These are phyloP conservation scores for Gorsachius goisagi DNA, from an alignment of 2,113 vertebrate genomes.

Conservation along the genomic window DNA sequence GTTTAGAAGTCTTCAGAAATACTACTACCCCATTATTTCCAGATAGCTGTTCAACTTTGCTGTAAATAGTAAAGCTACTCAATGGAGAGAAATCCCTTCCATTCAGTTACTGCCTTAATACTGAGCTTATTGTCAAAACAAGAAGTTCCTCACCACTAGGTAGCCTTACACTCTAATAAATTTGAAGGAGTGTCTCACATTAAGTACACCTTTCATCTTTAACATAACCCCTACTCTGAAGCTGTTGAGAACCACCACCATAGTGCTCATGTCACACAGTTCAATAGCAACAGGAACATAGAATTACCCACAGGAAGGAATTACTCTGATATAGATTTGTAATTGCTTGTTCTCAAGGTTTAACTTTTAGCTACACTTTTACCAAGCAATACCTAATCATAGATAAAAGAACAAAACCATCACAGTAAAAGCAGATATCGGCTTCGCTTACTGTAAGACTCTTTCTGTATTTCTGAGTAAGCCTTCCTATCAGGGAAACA, in stretches of 20 bases:
- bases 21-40: neutral
- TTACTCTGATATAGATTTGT: neutral
- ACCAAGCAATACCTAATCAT: neutral
- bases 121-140: neutral
- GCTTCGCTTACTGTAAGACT: neutral
- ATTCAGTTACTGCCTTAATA: neutral
- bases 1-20: neutral
- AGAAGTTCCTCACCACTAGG: neutral
- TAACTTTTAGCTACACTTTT: neutral
- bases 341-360: neutral
- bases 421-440: neutral
- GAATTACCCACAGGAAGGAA: neutral
- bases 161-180: neutral
- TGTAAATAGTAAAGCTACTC: neutral
- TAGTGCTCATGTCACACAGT: rapidly evolving
- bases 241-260: neutral
- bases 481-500: neutral
- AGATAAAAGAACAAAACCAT: neutral
- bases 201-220: neutral
- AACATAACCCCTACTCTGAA: neutral
- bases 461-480: neutral
- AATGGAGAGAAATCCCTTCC: neutral
- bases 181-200: neutral
- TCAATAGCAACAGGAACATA: neutral
- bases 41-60: neutral